phyloP scores from a whole-genome alignment of 2,797 vertebrate species.

The Eidolon dupreanum region DNA sequence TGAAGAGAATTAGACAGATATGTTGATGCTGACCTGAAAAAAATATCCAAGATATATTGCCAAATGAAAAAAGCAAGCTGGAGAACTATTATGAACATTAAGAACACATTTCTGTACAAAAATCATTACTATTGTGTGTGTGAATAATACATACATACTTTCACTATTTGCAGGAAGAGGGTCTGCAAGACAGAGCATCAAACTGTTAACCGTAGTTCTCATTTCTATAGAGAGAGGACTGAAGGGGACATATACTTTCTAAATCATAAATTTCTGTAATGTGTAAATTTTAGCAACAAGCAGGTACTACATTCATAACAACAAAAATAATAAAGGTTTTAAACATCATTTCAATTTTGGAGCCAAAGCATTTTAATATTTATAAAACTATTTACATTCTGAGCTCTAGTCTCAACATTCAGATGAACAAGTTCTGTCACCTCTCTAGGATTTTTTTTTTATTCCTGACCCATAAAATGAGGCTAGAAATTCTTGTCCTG shows the following conservation, averaged over 20 bases:
- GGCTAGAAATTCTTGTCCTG: background rate
- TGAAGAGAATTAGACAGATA: background rate
- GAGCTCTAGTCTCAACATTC: background rate
- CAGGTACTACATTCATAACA: background rate
- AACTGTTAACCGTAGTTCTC: background rate
- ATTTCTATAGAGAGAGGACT: background rate
- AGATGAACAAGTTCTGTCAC: background rate
- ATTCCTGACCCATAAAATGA: constrained; percentile 20
- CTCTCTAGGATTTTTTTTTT: constrained; percentile 27
- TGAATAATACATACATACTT: background rate
- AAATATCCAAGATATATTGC: background rate
- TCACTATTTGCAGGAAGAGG: background rate
- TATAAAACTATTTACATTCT: constrained; percentile 24
- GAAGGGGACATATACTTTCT: background rate
- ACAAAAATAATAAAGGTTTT: constrained; percentile 20
- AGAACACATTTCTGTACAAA: background rate
- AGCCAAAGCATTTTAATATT: constrained; percentile 36
- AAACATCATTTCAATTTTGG: constrained; percentile 38
- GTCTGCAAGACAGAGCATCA: background rate
- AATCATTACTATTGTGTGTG: background rate
- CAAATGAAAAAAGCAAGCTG: background rate
- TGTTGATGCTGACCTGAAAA: background rate
- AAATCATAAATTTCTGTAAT: background rate
- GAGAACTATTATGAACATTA: background rate
- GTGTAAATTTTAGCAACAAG: background rate